A percentile compares a stretch with the other conserved stretches of the same genome.
Evolutionary conservation across 1,140 invertebrate species (phyloP).

Genomic region (Caenorhabditis brenneri): DNA sequence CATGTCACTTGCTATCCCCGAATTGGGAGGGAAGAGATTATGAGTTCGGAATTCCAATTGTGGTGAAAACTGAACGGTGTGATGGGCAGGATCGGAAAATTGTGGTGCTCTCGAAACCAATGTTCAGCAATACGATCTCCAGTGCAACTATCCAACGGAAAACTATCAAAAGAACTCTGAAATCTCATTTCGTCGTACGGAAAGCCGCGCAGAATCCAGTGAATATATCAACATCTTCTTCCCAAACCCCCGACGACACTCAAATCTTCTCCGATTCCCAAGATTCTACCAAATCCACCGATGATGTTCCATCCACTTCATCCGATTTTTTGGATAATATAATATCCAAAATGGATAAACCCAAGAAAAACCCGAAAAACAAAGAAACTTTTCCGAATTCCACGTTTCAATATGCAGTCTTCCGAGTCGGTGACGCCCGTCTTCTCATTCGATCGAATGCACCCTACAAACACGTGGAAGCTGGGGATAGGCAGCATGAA

Average conservation of each 20-base stretch:
- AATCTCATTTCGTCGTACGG: not conserved
- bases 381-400: not conserved
- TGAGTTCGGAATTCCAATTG: not conserved
- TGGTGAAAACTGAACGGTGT: not conserved
- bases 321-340: not conserved
- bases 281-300: not conserved
- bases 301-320: not conserved
- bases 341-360: not conserved
- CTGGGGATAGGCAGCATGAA: not conserved
- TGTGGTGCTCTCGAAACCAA: not conserved
- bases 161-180: not conserved
- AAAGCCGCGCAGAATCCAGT: not conserved
- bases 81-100: not conserved
- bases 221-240: not conserved
- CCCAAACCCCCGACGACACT: not conserved
- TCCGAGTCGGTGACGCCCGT: not conserved
- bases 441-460: not conserved
- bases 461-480: not conserved
- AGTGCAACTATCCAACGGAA: not conserved
- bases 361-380: not conserved
- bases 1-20: not conserved
- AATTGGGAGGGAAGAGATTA: conserved; percentile 19
- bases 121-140: not conserved
- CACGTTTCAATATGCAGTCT: not conserved
- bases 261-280: not conserved